phyloP scores from a whole-genome alignment of 2,113 vertebrate species.

The Gavialis gangeticus region DNA sequence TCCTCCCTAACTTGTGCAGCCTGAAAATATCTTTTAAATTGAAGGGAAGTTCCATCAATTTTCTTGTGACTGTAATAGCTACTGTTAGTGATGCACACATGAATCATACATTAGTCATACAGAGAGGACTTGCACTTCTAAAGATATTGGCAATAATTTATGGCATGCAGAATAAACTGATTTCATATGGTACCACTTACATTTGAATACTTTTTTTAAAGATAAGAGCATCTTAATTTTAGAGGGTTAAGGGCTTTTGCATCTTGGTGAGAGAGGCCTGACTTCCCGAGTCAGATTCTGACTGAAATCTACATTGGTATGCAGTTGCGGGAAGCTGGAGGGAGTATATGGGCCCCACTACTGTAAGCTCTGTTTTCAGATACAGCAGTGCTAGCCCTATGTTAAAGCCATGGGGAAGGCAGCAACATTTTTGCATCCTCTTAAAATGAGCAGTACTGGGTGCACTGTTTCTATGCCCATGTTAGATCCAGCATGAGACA shows the following conservation, averaged over 20 bases:
- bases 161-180: accelerated
- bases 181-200: accelerated
- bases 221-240: not conserved
- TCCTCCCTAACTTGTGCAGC: not conserved
- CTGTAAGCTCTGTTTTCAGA: not conserved
- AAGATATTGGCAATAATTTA: not conserved
- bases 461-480: not conserved
- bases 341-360: accelerated
- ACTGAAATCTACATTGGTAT: accelerated
- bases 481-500: not conserved
- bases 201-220: not conserved
- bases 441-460: not conserved
- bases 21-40: conserved; percentile 13
- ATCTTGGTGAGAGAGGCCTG: not conserved
- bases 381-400: not conserved
- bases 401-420: accelerated
- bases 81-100: not conserved
- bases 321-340: accelerated
- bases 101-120: conserved; percentile 12
- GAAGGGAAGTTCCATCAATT: not conserved
- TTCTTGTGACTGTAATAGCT: not conserved
- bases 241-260: accelerated
- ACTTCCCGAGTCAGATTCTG: not conserved
- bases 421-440: too few relatives aligned
- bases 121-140: not conserved